These are phyloP conservation scores for Ectobius pallidus DNA, from an alignment of 2,888 invertebrate genomes.

Conservation along the genomic window DNA sequence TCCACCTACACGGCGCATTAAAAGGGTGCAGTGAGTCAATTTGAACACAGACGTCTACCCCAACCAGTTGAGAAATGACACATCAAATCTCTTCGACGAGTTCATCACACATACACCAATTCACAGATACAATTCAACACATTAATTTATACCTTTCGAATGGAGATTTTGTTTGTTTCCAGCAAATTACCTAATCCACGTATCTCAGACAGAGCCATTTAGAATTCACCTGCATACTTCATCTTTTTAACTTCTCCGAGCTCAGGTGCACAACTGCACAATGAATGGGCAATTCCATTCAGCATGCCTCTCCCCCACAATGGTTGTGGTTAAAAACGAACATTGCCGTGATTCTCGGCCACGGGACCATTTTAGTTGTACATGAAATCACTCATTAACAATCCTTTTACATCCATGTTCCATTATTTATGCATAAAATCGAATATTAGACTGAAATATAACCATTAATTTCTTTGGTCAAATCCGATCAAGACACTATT, in stretches of 20 bases:
- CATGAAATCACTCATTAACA: too few species aligned
- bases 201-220: constrained; percentile 40
- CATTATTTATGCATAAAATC: too few species aligned
- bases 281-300: constrained; percentile 36
- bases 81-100: background rate
- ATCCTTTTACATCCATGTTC: too few species aligned
- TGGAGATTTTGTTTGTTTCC: constrained; percentile 36
- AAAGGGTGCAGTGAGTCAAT: background rate
- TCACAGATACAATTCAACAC: background rate
- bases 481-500: too few species aligned
- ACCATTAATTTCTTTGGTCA: too few species aligned
- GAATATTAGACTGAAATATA: too few species aligned
- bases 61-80: constrained; percentile 6
- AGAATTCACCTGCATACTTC: constrained; percentile 39
- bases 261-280: constrained; percentile 36
- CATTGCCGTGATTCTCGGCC: too few species aligned
- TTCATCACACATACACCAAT: background rate
- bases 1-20: background rate
- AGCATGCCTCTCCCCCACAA: constrained; percentile 20
- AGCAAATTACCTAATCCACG: constrained; percentile 37
- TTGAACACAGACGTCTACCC: background rate
- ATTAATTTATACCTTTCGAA: constrained; percentile 33
- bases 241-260: constrained; percentile 32
- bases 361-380: too few species aligned
- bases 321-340: too few species aligned